Base-by-base conservation (phyloP, 2,113 vertebrate species). In the Spheniscus mendiculus region DNA sequence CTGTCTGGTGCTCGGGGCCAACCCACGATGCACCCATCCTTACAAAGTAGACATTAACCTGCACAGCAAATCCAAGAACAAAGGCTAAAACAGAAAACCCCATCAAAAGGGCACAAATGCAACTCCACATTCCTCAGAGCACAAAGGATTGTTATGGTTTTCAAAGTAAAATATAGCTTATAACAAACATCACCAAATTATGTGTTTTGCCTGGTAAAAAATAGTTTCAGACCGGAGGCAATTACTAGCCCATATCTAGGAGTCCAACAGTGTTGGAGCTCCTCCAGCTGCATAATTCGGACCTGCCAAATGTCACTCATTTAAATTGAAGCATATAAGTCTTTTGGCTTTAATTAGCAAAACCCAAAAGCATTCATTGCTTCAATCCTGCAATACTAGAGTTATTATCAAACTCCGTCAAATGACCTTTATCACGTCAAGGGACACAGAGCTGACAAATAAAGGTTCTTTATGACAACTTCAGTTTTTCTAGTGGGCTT, bases 71-170 rank as follows among this genome's bases (percentile, higher is more conserved):
- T 32, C 92, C 86, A 84, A 97, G 85, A 92, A 83, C 30, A 42
- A 93, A 98, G 91, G 81, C 94, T 80, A 92, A 95, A 89, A 34
- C 63, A 73, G 59, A 90, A 97, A 96, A 95, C 66, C 79, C 85
- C 94, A 85, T 83, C 74, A 86, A 85, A 98, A 97, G 81, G 93
- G 93, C 81, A 25, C 36, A 59, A 85, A n/a, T 49, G 65, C 94
- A 92, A 56, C 91, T 79, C 79, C 77, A 56, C 76, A 61, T 93
- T 97, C 78, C 79, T 89, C 91, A 79, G 95, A 93, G 96, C 50
- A 94, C 79, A 86, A 56, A 89, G 92, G 92, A 91, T 95, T 95
- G 94, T 97, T 97, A 96, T 87, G 97, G 97, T 59, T 97, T 97
- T 44, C 87, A 61, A 83, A 96, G 96, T 81, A 95, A 98, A 98